These are phyloP conservation scores for Poecilia wingei DNA, from an alignment of 2,797 vertebrate genomes.

Conservation along the genomic window DNA sequence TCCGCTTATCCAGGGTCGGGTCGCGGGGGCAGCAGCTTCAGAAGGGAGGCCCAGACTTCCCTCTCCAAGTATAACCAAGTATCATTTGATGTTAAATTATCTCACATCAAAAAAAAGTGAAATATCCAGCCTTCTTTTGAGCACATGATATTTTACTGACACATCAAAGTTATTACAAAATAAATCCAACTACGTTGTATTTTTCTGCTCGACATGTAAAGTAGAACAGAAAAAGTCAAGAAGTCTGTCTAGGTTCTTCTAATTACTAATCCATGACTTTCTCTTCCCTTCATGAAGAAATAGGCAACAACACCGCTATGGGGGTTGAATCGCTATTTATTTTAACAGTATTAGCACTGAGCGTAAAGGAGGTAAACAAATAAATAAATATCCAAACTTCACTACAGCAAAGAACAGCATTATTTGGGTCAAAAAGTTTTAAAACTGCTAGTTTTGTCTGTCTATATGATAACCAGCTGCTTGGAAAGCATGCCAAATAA, in stretches of 20 bases:
- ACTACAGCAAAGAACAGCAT: neutral
- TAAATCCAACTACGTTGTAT: neutral
- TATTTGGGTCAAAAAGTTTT: neutral
- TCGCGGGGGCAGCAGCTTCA: too few species aligned
- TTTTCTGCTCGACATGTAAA: neutral
- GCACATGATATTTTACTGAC: neutral
- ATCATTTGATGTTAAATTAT: neutral
- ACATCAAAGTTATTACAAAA: neutral
- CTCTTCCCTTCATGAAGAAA: neutral
- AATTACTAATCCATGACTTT: conserved; percentile 1
- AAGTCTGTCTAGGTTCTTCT: neutral
- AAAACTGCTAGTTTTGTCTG: neutral
- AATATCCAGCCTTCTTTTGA: neutral
- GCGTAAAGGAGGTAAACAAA: neutral
- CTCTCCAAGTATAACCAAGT: too few species aligned
- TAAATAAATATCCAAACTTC: neutral
- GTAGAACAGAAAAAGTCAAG: neutral
- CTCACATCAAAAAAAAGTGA: neutral
- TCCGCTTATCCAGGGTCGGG: too few species aligned
- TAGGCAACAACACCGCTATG: neutral
- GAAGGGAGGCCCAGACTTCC: too few species aligned
- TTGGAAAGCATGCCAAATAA: neutral
- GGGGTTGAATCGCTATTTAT: neutral
- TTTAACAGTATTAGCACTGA: neutral
- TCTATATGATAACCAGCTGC: neutral